Conservation (phyloP, 2,888 invertebrate species). For the Cancer borealis region DNA sequence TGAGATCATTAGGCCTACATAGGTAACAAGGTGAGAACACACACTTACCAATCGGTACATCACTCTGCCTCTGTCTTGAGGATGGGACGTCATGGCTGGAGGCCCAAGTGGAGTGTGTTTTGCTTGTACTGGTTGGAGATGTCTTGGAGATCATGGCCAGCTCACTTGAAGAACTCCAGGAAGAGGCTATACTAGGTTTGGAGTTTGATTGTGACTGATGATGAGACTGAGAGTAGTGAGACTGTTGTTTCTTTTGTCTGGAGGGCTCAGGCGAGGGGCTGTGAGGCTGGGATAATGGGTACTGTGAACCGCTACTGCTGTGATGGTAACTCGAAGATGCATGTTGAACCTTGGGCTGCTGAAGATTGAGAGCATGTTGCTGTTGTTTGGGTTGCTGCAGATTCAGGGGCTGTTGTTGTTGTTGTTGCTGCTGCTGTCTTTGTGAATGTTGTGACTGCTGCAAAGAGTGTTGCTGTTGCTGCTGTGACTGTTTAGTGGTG, state of each 20-base stretch:
- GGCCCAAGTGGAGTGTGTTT: constrained; percentile 62
- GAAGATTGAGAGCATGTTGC: constrained; percentile 60
- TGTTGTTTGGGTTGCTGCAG: constrained; percentile 42
- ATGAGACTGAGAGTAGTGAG: constrained; percentile 54
- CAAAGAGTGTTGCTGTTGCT: neutral
- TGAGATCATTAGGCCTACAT: neutral
- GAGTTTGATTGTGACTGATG: constrained; percentile 32
- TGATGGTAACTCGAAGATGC: constrained; percentile 40
- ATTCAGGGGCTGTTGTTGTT: constrained; percentile 50
- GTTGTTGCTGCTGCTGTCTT: neutral
- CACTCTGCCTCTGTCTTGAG: constrained; percentile 50
- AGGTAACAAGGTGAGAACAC: neutral
- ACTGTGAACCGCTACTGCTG: constrained; percentile 38
- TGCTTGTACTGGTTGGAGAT: constrained; percentile 65
- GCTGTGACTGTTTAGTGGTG: neutral
- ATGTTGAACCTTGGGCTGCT: constrained; percentile 50
- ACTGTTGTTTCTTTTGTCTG: constrained; percentile 52
- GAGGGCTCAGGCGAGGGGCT: constrained; percentile 45
- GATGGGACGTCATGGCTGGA: constrained; percentile 57
- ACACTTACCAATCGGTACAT: constrained; percentile 61
- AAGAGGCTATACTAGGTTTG: constrained; percentile 43
- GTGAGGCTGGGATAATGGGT: constrained; percentile 45
- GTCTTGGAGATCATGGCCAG: constrained; percentile 49
- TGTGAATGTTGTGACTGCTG: neutral
- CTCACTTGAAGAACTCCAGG: constrained; percentile 47